phyloP scores from a whole-genome alignment of 2,113 vertebrate species.

The Phrynosoma blainvillii region DNA sequence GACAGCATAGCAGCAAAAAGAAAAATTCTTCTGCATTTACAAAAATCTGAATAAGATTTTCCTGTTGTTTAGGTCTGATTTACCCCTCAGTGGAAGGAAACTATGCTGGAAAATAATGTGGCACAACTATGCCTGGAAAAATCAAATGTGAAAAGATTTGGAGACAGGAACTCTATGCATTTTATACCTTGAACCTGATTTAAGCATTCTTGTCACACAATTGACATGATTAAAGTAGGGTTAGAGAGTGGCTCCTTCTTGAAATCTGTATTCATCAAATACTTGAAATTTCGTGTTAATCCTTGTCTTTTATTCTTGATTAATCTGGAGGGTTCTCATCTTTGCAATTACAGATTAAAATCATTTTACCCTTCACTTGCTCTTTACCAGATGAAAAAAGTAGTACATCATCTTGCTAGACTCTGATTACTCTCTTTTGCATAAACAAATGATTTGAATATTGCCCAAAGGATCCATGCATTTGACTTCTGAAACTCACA shows the following conservation, averaged over 20 bases:
- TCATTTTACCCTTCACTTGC: background rate
- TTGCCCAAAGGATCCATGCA: background rate
- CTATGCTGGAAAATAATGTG: background rate
- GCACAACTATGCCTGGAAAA: background rate
- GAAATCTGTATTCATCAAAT: constrained; percentile 29
- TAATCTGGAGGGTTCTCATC: constrained; percentile 38
- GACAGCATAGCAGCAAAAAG: background rate
- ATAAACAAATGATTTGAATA: background rate
- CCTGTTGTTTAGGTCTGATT: background rate
- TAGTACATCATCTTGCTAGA: background rate
- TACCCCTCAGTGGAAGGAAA: background rate
- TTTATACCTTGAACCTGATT: constrained; percentile 13
- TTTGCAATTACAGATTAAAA: constrained; percentile 20
- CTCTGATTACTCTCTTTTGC: background rate
- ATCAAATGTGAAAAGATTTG: background rate
- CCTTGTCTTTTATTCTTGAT: constrained; percentile 37
- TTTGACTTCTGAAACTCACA: background rate
- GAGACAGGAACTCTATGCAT: background rate
- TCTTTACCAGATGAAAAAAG: background rate
- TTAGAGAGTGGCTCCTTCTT: constrained; percentile 22
- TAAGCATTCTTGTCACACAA: constrained; percentile 27
- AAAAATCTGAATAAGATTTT: background rate
- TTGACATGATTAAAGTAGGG: constrained; percentile 26
- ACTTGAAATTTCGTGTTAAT: constrained; percentile 10
- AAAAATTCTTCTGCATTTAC: background rate